Conservation (phyloP, 1,140 invertebrate genomes). For the Lepidurus apus region DNA sequence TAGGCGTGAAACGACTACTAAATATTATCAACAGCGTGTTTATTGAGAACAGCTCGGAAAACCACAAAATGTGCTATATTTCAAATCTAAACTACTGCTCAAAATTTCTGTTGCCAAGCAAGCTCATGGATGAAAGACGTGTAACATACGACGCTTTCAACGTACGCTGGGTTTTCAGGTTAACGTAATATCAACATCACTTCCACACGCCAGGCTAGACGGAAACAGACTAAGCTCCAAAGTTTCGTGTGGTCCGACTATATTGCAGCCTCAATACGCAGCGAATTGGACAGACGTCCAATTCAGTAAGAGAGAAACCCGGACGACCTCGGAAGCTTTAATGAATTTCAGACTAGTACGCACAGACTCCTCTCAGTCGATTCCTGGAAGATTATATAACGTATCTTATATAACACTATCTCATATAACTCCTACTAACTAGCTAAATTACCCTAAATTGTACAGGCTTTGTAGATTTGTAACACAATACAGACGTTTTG, state of each 20-base stretch:
- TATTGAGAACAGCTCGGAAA: neutral
- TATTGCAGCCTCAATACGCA: neutral
- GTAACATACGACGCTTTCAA: neutral
- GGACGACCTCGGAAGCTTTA: neutral
- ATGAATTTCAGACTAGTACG: neutral
- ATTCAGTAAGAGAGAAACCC: neutral
- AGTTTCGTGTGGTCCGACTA: neutral
- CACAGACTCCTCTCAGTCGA: neutral
- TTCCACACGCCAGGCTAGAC: neutral
- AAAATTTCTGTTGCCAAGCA: conserved; percentile 1
- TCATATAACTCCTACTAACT: too few species aligned
- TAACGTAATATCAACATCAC: neutral
- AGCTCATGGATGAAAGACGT: conserved; percentile 1
- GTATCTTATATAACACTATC: neutral
- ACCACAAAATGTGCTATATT: neutral
- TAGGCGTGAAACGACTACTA: neutral
- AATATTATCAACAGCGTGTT: neutral
- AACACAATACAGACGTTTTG: neutral
- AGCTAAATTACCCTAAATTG: too few species aligned
- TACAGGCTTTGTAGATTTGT: too few species aligned
- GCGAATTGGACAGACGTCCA: neutral
- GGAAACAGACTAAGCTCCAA: neutral
- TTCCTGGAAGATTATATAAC: neutral
- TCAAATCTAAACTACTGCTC: neutral
- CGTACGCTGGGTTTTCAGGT: neutral